Evolutionary conservation across 2,888 invertebrate genomes (phyloP), one percentile per base, ranked within the genome.

Genomic region (Tyria jacobaeae): DNA sequence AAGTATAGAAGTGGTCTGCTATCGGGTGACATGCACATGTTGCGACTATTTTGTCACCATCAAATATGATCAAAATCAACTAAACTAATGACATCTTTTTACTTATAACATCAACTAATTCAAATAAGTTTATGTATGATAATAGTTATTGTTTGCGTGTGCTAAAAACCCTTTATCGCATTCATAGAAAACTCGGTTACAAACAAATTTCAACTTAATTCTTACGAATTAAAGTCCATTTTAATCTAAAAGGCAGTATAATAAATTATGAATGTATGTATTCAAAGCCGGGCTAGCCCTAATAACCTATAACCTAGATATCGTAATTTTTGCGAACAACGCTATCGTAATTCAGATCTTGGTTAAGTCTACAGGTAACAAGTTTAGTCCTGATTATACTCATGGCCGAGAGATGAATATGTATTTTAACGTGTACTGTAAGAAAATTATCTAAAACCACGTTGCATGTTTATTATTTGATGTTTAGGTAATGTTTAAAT

Each of bases 241-340:
- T 62, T 60, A 39, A 14, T 31, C 53, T 48, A 57, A 9, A 27
- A 10, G 14, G 39, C 39, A 39, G 15, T 58, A 41, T 3, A 57
- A 51, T 61, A 58, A 55, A 72, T 62, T 75, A 73, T 67, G 62
- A 44, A 63, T 62, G 63, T 57, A 54, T 64, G 27, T 62, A 49
- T 62, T 47, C 27, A 17, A 59, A 7, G 21, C 25, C 53, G 49
- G 56, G 12, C 35, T 25, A 60, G 35, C 34, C 50, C 34, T 52
- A 61, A 63, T 63, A 62, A 48, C 53, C 39, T 64, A 55, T 34
- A 41, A 72, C 57, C 59, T 65, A 71, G 61, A 69, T 62, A 37
- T 54, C 44, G n/a, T 50, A 50, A 37, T 27, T 51, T 60, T 41
- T 52, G 48, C 17, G 52, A 54, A 49, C 55, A 59, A 61, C 27